Conservation (phyloP, 2,113 vertebrate genomes). For the Cranoglanis bouderius region DNA sequence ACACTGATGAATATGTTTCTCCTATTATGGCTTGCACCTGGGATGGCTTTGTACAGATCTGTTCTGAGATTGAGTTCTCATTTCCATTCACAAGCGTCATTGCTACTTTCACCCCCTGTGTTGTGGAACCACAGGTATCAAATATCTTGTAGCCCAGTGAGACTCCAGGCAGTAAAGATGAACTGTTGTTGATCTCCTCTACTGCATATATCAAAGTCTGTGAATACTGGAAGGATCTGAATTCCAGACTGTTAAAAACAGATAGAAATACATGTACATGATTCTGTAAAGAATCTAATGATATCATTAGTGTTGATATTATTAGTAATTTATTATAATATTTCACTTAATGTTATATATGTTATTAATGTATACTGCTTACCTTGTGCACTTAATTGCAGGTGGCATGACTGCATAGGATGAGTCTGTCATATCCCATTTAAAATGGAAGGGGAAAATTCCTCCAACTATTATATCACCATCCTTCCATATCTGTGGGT, state of each 20-base stretch:
- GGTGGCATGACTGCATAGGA: slow-evolving; percentile 12
- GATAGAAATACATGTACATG: neutral
- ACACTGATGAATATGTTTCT: neutral
- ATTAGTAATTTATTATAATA: neutral
- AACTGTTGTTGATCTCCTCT: neutral
- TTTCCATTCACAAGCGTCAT: neutral
- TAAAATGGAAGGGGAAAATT: slow-evolving; percentile 27
- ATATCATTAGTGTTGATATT: neutral
- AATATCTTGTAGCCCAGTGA: neutral
- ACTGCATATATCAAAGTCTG: neutral
- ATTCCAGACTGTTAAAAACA: neutral
- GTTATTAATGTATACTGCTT: neutral
- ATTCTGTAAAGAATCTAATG: neutral
- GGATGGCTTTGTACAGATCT: neutral
- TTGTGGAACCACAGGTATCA: neutral
- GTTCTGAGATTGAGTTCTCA: neutral
- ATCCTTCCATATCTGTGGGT: slow-evolving; percentile 24
- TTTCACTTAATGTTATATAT: neutral
- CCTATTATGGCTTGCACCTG: neutral
- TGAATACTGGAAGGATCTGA: neutral
- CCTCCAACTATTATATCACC: slow-evolving; percentile 33
- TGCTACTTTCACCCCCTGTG: neutral
- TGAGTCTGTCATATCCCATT: slow-evolving; percentile 4
- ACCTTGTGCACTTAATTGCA: slow-evolving; percentile 4
- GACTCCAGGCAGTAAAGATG: slow-evolving; percentile 36